These are phyloP conservation scores for Hoplias malabaricus DNA, from an alignment of 2,113 vertebrate genomes.

Conservation along the genomic window DNA sequence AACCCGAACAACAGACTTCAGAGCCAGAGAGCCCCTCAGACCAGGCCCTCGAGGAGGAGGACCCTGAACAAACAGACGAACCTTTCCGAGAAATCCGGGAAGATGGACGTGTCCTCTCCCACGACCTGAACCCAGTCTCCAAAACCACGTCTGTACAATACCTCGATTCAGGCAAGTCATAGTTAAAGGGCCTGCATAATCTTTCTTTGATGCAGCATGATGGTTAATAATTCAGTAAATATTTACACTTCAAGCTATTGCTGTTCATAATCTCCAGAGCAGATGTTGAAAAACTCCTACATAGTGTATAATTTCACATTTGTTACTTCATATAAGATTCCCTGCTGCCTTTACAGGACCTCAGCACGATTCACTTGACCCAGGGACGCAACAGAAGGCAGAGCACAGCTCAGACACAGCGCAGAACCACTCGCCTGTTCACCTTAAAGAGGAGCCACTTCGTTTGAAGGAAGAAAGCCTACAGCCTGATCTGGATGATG, in stretches of 20 bases:
- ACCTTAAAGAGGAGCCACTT: slow-evolving; percentile 28
- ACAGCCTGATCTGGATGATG: slow-evolving; percentile 18
- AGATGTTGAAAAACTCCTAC: too few species aligned
- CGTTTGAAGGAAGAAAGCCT: slow-evolving; percentile 62
- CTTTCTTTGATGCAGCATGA: too few species aligned
- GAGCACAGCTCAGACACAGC: slow-evolving; percentile 37
- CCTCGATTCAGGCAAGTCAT: slow-evolving; percentile 17
- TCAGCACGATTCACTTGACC: slow-evolving; percentile 16
- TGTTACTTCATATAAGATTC: too few species aligned
- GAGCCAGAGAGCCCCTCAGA: not conserved
- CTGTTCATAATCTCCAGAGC: too few species aligned
- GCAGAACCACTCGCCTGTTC: not conserved
- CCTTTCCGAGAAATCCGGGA: slow-evolving; percentile 55
- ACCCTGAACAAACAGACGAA: not conserved
- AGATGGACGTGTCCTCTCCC: slow-evolving; percentile 48
- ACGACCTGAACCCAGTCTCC: slow-evolving; percentile 9
- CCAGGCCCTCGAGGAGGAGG: not conserved
- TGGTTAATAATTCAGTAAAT: too few species aligned
- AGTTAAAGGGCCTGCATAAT: too few species aligned
- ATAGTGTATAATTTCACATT: too few species aligned
- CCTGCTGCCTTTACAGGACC: slow-evolving; percentile 40
- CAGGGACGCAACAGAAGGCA: slow-evolving; percentile 27
- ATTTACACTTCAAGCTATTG: too few species aligned
- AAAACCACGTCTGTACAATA: not conserved
- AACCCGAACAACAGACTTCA: not conserved